These are phyloP conservation scores for Zaprionus kolodkinae DNA, from an alignment of 1,140 invertebrate genomes.

Conservation along the genomic window DNA sequence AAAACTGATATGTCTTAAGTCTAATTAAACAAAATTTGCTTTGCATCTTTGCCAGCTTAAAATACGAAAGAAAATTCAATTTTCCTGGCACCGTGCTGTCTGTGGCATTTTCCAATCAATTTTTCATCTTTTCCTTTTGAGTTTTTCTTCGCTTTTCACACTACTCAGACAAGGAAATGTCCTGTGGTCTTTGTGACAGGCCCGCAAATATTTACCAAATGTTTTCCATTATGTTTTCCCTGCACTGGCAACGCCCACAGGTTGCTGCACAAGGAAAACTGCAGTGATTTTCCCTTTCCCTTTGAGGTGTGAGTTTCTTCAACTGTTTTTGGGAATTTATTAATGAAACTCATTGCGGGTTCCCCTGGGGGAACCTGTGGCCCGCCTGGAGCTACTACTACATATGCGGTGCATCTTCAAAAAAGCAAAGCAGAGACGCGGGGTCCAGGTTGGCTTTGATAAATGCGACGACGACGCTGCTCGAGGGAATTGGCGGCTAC, in stretches of 20 bases:
- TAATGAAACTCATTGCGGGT: constrained; percentile 53
- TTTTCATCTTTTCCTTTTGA: constrained; percentile 49
- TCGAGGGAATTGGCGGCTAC: constrained; percentile 62
- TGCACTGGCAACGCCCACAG: constrained; percentile 57
- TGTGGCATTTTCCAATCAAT: constrained; percentile 56
- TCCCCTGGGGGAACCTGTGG: constrained; percentile 8
- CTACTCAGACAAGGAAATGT: constrained; percentile 38
- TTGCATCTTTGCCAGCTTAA: not conserved
- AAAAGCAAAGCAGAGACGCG: constrained; percentile 26
- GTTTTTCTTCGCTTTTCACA: constrained; percentile 9
- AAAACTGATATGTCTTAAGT: too few species aligned
- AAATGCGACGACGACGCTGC: constrained; percentile 49
- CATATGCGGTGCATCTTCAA: constrained; percentile 55
- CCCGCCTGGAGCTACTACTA: constrained; percentile 28
- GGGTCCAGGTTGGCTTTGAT: constrained; percentile 63
- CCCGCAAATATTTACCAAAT: constrained; percentile 76
- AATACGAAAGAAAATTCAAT: not conserved
- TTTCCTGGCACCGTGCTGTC: constrained; percentile 45
- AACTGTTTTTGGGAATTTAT: constrained; percentile 42
- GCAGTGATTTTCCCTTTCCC: not conserved
- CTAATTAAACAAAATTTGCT: not conserved
- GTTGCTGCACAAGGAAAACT: constrained; percentile 29
- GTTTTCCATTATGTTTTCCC: constrained; percentile 66
- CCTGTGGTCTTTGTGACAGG: constrained; percentile 40
- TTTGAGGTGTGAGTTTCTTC: not conserved